These are phyloP conservation scores for Sebastes wilsoni DNA, from an alignment of 2,797 vertebrate genomes.

Conservation along the genomic window DNA sequence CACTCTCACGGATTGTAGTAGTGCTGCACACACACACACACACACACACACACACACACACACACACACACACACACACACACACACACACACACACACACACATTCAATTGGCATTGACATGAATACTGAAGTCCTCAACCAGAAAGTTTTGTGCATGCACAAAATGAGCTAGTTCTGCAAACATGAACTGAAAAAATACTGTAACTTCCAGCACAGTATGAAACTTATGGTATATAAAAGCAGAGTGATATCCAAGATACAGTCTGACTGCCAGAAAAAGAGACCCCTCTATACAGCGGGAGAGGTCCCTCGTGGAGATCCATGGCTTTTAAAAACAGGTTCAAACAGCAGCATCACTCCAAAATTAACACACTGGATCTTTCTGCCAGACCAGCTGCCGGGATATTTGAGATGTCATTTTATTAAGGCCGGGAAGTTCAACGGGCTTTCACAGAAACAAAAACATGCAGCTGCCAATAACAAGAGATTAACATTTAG, in stretches of 20 bases:
- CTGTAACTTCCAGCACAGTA: not conserved
- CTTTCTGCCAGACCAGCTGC: conserved; percentile 45
- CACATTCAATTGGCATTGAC: not conserved
- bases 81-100: not conserved
- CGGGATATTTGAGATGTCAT: conserved; percentile 41
- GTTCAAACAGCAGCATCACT: conserved; percentile 46
- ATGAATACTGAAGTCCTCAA: not conserved
- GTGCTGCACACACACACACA: not conserved
- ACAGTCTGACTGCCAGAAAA: not conserved
- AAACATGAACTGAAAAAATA: not conserved
- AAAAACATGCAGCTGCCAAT: conserved; percentile 39
- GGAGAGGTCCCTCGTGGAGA: conserved; percentile 20
- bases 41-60: not conserved
- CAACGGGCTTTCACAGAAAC: conserved; percentile 20
- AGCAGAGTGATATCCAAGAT: conserved; percentile 8
- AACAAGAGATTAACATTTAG: conserved; percentile 24
- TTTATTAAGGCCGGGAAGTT: conserved; percentile 49
- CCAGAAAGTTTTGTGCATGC: not conserved
- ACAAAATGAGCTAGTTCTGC: not conserved
- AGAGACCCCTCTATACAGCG: conserved; percentile 32
- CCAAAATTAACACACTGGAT: conserved; percentile 64
- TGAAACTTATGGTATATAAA: conserved; percentile 5
- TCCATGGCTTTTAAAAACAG: conserved; percentile 45
- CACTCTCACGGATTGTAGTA: not conserved
- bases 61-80: not conserved